phyloP scores from a whole-genome alignment of 2,797 vertebrate species.

The Somateria mollissima region DNA sequence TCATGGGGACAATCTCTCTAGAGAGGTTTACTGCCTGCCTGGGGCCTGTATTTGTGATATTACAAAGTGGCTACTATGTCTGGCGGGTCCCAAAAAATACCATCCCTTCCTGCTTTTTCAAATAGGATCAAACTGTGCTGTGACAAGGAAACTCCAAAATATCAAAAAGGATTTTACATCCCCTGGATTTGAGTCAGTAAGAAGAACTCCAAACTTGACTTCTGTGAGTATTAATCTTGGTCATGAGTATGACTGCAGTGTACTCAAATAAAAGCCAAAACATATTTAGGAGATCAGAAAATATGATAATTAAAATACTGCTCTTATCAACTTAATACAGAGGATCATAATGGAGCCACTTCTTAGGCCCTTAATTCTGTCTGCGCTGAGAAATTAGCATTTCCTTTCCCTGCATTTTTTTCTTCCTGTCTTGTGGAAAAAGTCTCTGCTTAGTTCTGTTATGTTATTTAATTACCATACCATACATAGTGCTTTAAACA shows the following conservation, averaged over 20 bases:
- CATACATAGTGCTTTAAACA: neutral
- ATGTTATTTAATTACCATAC: neutral
- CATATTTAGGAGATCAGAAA: neutral
- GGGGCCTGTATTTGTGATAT: too few species aligned
- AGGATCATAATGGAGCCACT: neutral
- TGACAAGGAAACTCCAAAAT: too few species aligned
- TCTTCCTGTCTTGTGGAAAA: neutral
- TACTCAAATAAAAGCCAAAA: neutral
- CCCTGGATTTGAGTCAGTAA: neutral
- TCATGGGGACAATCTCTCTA: too few species aligned
- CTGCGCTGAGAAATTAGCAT: neutral
- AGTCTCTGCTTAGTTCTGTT: neutral
- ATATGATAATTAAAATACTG: neutral
- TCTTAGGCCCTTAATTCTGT: neutral
- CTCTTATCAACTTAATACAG: neutral
- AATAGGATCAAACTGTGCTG: too few species aligned
- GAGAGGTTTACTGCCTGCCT: too few species aligned
- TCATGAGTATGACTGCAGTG: fast-evolving
- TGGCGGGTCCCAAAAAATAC: too few species aligned
- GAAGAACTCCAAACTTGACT: neutral
- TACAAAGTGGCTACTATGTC: too few species aligned
- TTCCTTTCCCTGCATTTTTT: neutral
- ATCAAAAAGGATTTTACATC: too few species aligned
- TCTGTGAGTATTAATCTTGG: neutral
- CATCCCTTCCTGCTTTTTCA: too few species aligned